Percentiles rank a stretch among this genome's conserved stretches.
Conservation (phyloP, 2,797 vertebrate species). For the Sebastes alutus region DNA sequence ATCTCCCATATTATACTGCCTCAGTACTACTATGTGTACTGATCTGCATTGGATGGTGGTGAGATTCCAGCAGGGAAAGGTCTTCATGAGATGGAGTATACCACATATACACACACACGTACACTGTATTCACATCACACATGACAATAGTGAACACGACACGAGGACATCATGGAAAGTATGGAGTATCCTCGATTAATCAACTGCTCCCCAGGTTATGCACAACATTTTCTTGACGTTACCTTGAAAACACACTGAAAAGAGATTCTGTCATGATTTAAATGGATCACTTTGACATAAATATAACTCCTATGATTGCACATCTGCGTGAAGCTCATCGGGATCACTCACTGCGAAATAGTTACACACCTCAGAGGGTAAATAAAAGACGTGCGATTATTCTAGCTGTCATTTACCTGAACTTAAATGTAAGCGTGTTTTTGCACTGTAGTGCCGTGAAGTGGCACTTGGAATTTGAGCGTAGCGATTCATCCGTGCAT, state of each 20-base stretch:
- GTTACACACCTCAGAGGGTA: slow-evolving; percentile 6
- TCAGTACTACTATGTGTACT: background rate
- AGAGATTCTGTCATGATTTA: slow-evolving; percentile 8
- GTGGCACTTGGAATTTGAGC: slow-evolving; percentile 28
- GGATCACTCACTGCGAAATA: background rate
- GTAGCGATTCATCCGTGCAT: slow-evolving; percentile 23
- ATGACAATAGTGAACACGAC: background rate
- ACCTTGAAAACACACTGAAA: background rate
- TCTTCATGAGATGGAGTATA: background rate
- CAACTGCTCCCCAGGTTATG: slow-evolving; percentile 46
- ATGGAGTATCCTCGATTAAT: slow-evolving; percentile 10
- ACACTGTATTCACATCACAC: slow-evolving; percentile 3
- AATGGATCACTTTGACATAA: background rate
- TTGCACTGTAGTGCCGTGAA: background rate
- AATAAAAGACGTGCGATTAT: slow-evolving; percentile 1
- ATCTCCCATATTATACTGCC: background rate
- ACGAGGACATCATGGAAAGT: slow-evolving; percentile 20
- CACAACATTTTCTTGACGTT: slow-evolving; percentile 57
- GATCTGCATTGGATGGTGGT: slow-evolving; percentile 1
- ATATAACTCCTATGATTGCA: slow-evolving; percentile 6
- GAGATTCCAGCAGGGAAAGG: slow-evolving; percentile 28
- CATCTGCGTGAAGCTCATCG: background rate
- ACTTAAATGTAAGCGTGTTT: slow-evolving; percentile 3
- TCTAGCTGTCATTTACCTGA: slow-evolving; percentile 26
- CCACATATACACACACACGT: background rate